phyloP scores from a whole-genome alignment of 1,140 invertebrate species.

The Drosophila nikananu region DNA sequence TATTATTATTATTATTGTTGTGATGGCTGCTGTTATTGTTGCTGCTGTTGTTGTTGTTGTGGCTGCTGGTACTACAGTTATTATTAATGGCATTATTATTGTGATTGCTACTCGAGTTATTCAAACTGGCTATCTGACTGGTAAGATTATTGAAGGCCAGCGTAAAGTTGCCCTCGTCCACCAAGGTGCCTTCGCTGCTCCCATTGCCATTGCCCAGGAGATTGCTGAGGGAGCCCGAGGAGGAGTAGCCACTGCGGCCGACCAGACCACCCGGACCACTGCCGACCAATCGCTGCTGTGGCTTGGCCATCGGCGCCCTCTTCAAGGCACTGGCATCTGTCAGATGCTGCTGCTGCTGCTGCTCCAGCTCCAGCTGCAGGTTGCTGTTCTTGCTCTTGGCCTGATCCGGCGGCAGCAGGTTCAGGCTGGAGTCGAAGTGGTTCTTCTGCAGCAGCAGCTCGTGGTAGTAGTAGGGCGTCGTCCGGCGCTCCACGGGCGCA shows the following conservation, averaged over 20 bases:
- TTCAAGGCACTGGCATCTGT: constrained; percentile 35
- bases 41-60: constrained; percentile 20
- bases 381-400: constrained; percentile 72
- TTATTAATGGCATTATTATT: constrained; percentile 30
- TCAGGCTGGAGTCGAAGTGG: constrained; percentile 81
- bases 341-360: constrained; percentile 32
- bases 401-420: constrained; percentile 60
- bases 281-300: constrained; percentile 59
- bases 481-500: constrained; percentile 68
- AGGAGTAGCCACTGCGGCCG: constrained; percentile 31
- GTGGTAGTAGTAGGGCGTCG: constrained; percentile 84
- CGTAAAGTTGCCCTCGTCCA: constrained; percentile 68
- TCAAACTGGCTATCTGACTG: constrained; percentile 70
- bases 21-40: constrained; percentile 37
- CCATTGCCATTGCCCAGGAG: constrained; percentile 56
- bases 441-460: constrained; percentile 77
- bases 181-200: constrained; percentile 70
- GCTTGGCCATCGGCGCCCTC: constrained; percentile 50
- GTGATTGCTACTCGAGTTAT: constrained; percentile 53
- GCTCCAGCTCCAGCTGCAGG: constrained; percentile 59
- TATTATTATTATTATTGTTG: constrained; percentile 19
- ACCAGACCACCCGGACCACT: constrained; percentile 18
- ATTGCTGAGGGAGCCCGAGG: constrained; percentile 55
- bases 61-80: constrained; percentile 35
- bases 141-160: constrained; percentile 75